Conservation (phyloP, 2,113 vertebrate species). For the Pseudorasbora parva region DNA sequence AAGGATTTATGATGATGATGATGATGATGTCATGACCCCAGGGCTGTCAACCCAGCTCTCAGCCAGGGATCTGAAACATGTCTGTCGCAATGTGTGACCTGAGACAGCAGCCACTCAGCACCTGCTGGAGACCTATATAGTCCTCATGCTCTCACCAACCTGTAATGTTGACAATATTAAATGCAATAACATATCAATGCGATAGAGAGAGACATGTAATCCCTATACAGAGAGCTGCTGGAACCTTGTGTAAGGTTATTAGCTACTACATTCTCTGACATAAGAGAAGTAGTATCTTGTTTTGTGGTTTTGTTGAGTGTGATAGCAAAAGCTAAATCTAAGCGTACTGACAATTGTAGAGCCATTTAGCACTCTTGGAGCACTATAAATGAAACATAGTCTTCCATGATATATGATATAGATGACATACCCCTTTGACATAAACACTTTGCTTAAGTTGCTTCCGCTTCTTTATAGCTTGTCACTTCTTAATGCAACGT, state of each 20-base stretch:
- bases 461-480: constrained; percentile 33
- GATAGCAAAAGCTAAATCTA: constrained; percentile 39
- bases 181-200: constrained; percentile 53
- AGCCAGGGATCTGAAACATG: constrained; percentile 55
- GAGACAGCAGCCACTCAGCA: constrained; percentile 42
- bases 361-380: constrained; percentile 14
- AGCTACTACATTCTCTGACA: constrained; percentile 46
- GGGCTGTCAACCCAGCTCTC: constrained; percentile 35
- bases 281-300: constrained; percentile 37
- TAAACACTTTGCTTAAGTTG: constrained; percentile 51
- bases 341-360: constrained; percentile 13
- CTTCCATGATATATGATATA: constrained; percentile 24
- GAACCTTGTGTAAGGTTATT: constrained; percentile 28
- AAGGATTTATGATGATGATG: constrained; percentile 36
- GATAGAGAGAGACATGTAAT: constrained; percentile 31
- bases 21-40: constrained; percentile 48
- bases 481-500: neutral
- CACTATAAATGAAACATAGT: constrained; percentile 47
- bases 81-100: constrained; percentile 26
- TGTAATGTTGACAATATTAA: constrained; percentile 59
- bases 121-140: constrained; percentile 40
- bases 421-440: constrained; percentile 25
- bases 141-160: neutral
- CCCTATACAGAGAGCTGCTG: constrained; percentile 12
- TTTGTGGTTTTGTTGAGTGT: constrained; percentile 32